Evolutionary conservation across 2,888 invertebrate species (phyloP), one percentile per base, ranked within the genome.

Genomic region (Eupeodes luniger): DNA sequence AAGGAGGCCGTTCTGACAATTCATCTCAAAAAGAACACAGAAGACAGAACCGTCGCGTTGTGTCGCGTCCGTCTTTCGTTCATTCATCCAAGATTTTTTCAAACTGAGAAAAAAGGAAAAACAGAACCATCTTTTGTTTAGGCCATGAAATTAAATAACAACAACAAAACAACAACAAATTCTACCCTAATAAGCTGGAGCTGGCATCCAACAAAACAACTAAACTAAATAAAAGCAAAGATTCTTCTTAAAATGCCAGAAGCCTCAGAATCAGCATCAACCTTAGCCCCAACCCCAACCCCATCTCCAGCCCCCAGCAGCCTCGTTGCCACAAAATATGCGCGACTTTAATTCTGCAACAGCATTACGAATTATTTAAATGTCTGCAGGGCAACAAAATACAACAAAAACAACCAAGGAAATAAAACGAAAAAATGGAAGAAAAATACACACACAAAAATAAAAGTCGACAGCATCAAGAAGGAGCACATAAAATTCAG

Each of bases 151-250:
- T 70, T 66, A 27, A 12, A 16, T 34, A 19, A 19, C 12, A 70
- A 40, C 19, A 40, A 69, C 16, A 40, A 53, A 64, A 9, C 40
- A 70, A 51, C n/a, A 62, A 19, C 12, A 62, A 75, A 59, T 34
- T 36, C 69, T 7, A 16, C 53, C 57, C 66, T 77, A 81, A 85
- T 85, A 85, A 85, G 85, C 81, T 59, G 40, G 59, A 51, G 47
- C 44, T 40, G 40, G 40, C 40, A 40, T 5, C 27, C 27, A 27
- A 27, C 27, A 27, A 40, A 40, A 9, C 0, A 40, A 40, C 40
- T 40, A 7, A 77, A 61, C 85, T 55, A 81, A 57, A 85, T 72
- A 77, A 72, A 69, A 62, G 62, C 27, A 51, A 49, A 47, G 36
- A 49, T 66, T 61, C 53, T 51, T n/a, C 53, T 53, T 69, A 55